Conservation (phyloP, 2,113 vertebrate species). For the Pholis gunnellus region DNA sequence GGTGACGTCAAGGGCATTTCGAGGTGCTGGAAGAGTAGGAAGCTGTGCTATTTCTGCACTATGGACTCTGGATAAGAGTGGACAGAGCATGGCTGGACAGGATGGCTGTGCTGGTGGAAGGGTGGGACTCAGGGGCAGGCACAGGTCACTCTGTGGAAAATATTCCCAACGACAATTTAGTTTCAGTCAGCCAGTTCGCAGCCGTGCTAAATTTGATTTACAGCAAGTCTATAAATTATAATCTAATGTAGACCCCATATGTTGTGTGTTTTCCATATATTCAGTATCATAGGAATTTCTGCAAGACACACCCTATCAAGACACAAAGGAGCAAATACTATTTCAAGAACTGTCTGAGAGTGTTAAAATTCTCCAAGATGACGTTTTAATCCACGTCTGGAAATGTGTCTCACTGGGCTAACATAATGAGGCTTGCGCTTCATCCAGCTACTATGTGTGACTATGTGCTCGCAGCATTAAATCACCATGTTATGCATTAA, state of each 20-base stretch:
- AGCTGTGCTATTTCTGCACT: conserved; percentile 68
- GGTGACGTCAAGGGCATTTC: conserved; percentile 51
- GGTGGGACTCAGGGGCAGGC: conserved; percentile 27
- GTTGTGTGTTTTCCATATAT: conserved; percentile 26
- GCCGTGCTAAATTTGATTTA: conserved; percentile 46
- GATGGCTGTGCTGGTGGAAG: conserved; percentile 28
- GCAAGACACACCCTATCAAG: neutral
- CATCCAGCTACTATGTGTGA: conserved; percentile 6
- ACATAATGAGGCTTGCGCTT: conserved; percentile 12
- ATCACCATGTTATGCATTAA: conserved; percentile 25
- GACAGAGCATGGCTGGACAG: conserved; percentile 52
- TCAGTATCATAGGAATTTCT: neutral
- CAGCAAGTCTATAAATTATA: conserved; percentile 38
- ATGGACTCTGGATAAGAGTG: conserved; percentile 51
- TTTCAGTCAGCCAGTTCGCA: conserved; percentile 36
- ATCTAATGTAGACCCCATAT: conserved; percentile 23
- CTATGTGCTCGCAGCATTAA: conserved; percentile 32
- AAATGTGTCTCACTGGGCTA: conserved; percentile 26
- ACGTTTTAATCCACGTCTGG: conserved; percentile 18
- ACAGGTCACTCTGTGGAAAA: conserved; percentile 52
- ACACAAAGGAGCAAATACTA: conserved; percentile 27
- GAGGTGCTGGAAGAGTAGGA: conserved; percentile 51
- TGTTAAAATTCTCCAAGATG: conserved; percentile 1
- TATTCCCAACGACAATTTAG: conserved; percentile 26
- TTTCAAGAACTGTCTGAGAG: neutral